Evolutionary conservation across 2,888 invertebrate species (phyloP), one percentile per base, ranked within the genome.

Genomic region (Aspidapion aeneum): DNA sequence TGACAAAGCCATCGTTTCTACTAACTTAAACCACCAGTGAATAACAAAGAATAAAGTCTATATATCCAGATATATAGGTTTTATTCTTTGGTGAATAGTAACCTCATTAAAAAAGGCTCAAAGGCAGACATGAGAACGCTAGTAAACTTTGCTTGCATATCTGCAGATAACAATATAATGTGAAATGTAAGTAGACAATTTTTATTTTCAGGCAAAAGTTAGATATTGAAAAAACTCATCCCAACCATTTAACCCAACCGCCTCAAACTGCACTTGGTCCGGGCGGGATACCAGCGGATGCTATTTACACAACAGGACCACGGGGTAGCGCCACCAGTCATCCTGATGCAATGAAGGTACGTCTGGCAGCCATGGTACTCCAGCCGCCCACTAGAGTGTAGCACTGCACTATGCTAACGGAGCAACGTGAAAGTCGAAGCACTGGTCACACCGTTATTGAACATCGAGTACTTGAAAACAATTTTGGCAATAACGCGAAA

Each of bases 321-420:
- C 55, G 66, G 61, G 67, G 66, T 59, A 60, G 55, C 74, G 49
- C 61, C 70, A 66, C 61, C 75, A 80, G 80, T 35, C 66, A 66
- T 67, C 92, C 87, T 76, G 93, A 86, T 83, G 90, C 89, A 82
- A 89, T 91, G 86, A 91, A 92, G 89, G 91, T 93, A 84, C 91
- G 93, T 83, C 89, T 92, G 81, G 93, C 93, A 77, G 91, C 93
- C 79, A 91, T 91, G 85, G 91, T 93, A 83, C 85, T 93, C 82
- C 93, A 93, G 84, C 90, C 93, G 75, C 93, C 93, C 81, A 93
- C 92, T 84, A 90, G 91, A 84, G 91, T 90, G 80, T 87, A 84
- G 84, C 80, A 79, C 79, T 78, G 79, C 79, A 80, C 78, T 63
- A 64, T 66, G 64, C 63, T 66, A 56, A 60, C 59, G 62, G 52